phyloP scores from a whole-genome alignment of 2,888 invertebrate genomes.

The Pterostichus niger region DNA sequence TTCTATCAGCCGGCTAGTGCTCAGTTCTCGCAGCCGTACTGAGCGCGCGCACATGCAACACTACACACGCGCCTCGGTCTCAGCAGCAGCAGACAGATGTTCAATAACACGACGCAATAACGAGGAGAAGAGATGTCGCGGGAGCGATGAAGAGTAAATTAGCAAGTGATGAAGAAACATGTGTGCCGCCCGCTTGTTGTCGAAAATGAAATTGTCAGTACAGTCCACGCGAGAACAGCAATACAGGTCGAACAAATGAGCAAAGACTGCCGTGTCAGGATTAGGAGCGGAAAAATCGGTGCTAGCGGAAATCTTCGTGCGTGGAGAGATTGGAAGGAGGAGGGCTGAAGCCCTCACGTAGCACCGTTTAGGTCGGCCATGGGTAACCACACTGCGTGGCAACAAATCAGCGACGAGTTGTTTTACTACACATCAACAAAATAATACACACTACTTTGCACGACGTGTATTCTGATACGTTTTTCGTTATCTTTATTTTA shows the following conservation, averaged over 20 bases:
- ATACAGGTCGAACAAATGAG: not conserved
- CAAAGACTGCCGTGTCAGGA: slow-evolving; percentile 1
- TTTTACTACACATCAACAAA: slow-evolving; percentile 51
- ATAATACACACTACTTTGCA: slow-evolving; percentile 45
- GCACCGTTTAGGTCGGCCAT: slow-evolving; percentile 9
- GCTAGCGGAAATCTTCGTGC: slow-evolving; percentile 6
- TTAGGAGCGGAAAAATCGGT: slow-evolving; percentile 11
- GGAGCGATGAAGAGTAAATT: slow-evolving; percentile 72
- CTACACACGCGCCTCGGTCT: slow-evolving; percentile 55
- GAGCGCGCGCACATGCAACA: slow-evolving; percentile 75
- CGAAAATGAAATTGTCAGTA: slow-evolving; percentile 39
- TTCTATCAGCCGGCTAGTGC: slow-evolving; percentile 81
- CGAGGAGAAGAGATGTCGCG: slow-evolving; percentile 72
- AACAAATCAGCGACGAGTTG: slow-evolving; percentile 55
- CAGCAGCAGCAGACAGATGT: slow-evolving; percentile 49
- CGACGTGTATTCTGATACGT: slow-evolving; percentile 45
- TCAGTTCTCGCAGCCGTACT: slow-evolving; percentile 84
- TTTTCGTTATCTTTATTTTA: slow-evolving; percentile 30
- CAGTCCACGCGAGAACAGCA: slow-evolving; percentile 29
- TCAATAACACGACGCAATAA: slow-evolving; percentile 48
- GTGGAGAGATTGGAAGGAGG: not conserved
- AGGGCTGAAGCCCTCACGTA: not conserved
- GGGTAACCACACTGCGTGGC: slow-evolving; percentile 36
- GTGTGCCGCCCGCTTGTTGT: slow-evolving; percentile 56
- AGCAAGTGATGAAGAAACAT: slow-evolving; percentile 52